Conservation (phyloP, 2,888 invertebrate species). For the Apocheima hispidaria region DNA sequence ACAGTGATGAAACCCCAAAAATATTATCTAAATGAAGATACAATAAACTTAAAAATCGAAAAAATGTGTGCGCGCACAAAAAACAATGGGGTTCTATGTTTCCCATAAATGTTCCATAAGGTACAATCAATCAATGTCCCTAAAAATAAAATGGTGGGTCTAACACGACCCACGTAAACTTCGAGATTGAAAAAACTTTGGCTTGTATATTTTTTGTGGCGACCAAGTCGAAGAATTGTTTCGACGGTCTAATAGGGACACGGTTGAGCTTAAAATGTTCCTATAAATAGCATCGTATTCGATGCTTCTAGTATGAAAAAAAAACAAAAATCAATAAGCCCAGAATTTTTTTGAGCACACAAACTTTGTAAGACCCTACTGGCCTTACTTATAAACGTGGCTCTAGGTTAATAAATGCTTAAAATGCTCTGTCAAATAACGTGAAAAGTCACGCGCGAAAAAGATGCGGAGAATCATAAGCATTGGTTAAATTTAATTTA, state of each 20-base stretch:
- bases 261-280: conserved; percentile 43
- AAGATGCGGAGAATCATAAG: no score
- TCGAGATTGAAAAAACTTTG: conserved; percentile 72
- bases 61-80: conserved; percentile 63
- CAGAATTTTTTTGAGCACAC: neutral
- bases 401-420: no score
- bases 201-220: conserved; percentile 67
- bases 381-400: no score
- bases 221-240: conserved; percentile 69
- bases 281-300: conserved; percentile 35
- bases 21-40: conserved; percentile 78
- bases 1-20: conserved; percentile 48
- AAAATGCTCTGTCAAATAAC: no score
- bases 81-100: conserved; percentile 77
- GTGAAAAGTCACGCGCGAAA: no score
- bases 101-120: conserved; percentile 80
- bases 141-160: conserved; percentile 79
- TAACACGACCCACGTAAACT: conserved; percentile 82
- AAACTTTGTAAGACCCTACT: no score
- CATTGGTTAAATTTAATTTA: no score
- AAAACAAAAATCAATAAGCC: neutral
- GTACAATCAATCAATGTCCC: conserved; percentile 85
- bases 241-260: conserved; percentile 67
- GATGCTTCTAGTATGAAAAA: neutral
- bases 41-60: conserved; percentile 73